These are phyloP conservation scores for Sinohyriopsis cumingii DNA, from an alignment of 2,888 invertebrate species.

Conservation along the genomic window DNA sequence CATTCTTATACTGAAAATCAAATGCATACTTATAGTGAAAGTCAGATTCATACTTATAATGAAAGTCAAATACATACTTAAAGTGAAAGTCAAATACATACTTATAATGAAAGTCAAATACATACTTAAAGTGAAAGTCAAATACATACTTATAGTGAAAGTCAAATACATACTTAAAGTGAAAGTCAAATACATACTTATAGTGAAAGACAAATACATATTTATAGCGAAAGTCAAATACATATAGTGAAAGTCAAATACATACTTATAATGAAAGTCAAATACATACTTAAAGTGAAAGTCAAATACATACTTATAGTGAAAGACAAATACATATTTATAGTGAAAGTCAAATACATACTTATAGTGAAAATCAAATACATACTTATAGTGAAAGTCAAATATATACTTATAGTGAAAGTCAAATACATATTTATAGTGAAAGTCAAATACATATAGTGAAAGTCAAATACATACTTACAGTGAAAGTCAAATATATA, in stretches of 20 bases:
- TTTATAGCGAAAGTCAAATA: slow-evolving; percentile 55
- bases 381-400: not conserved
- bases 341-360: slow-evolving; percentile 30
- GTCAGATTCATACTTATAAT: too few relatives aligned
- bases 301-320: not conserved
- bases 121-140: slow-evolving; percentile 56
- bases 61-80: slow-evolving; percentile 31
- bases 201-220: not conserved
- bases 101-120: not conserved
- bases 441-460: too few relatives aligned
- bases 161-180: slow-evolving; percentile 54
- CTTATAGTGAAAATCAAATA: slow-evolving; percentile 57
- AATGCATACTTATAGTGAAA: too few relatives aligned
- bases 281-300: not conserved
- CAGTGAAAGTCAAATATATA: too few relatives aligned
- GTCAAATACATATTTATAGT: too few relatives aligned
- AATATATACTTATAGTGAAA: too few relatives aligned
- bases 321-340: too few relatives aligned
- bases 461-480: too few relatives aligned
- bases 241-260: not conserved
- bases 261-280: slow-evolving; percentile 55
- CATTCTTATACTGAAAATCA: slow-evolving; percentile 62
- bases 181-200: slow-evolving; percentile 3
- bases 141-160: not conserved
- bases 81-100: slow-evolving; percentile 42